These are phyloP conservation scores for Xiphophorus birchmanni DNA, from an alignment of 2,797 vertebrate genomes.

Conservation along the genomic window DNA sequence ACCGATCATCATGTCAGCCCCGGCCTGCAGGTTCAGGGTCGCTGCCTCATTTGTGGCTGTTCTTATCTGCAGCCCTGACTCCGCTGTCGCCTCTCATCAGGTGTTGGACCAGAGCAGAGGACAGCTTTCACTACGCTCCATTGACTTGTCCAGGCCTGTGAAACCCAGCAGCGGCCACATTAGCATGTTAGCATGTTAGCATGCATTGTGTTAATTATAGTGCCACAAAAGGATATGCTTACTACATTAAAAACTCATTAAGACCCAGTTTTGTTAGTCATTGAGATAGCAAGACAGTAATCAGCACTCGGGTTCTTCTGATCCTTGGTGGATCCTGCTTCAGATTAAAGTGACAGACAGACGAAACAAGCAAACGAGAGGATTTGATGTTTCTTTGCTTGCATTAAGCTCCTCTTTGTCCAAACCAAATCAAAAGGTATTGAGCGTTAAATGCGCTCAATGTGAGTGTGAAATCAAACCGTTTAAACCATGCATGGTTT, in stretches of 20 bases:
- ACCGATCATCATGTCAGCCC: constrained; percentile 67
- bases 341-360: background rate
- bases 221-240: background rate
- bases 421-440: constrained; percentile 15
- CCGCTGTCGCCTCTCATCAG: constrained; percentile 58
- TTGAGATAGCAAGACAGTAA: background rate
- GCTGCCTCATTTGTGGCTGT: constrained; percentile 60
- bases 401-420: background rate
- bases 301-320: background rate
- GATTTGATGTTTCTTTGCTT: background rate
- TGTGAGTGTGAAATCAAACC: constrained; percentile 23
- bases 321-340: background rate
- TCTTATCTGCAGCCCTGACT: constrained; percentile 60
- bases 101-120: constrained; percentile 53
- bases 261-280: background rate
- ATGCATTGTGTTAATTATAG: constrained; percentile 10
- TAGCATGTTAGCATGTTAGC: constrained; percentile 9
- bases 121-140: constrained; percentile 31
- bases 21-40: constrained; percentile 54
- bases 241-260: background rate
- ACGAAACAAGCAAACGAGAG: background rate
- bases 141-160: background rate
- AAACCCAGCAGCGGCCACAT: background rate
- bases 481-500: constrained; percentile 23
- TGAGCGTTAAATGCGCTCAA: constrained; percentile 20